Evolutionary conservation across 2,888 invertebrate genomes (phyloP).

Genomic region (Nipponacmea schrenckii): DNA sequence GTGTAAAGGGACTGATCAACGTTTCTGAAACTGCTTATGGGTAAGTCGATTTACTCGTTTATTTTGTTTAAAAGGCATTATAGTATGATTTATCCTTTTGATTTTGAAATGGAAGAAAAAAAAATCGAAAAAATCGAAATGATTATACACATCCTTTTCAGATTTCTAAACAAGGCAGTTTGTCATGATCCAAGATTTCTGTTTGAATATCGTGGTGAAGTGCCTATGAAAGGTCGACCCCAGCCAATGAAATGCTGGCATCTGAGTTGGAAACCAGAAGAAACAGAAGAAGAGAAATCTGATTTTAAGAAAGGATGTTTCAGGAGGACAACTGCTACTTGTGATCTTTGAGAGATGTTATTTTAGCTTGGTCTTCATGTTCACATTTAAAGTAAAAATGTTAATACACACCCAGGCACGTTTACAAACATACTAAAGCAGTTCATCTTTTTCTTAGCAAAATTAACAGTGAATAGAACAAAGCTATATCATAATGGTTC

Average conservation of each 20-base stretch:
- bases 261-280: constrained; percentile 41
- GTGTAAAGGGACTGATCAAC: constrained; percentile 60
- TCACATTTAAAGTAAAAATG: too few species aligned
- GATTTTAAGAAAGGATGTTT: background rate
- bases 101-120: background rate
- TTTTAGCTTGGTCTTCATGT: too few species aligned
- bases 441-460: too few species aligned
- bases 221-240: constrained; percentile 60
- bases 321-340: background rate
- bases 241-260: constrained; percentile 62
- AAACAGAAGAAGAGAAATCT: constrained; percentile 8
- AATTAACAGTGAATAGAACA: too few species aligned
- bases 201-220: constrained; percentile 53
- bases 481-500: too few species aligned
- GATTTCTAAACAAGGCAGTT: constrained; percentile 48
- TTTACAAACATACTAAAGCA: too few species aligned
- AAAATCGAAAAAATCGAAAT: background rate
- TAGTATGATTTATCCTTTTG: background rate
- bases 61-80: background rate
- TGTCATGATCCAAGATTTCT: constrained; percentile 52
- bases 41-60: constrained; percentile 51
- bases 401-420: too few species aligned
- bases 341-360: background rate
- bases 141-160: constrained; percentile 25
- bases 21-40: constrained; percentile 60